Evolutionary conservation across 2,113 vertebrate genomes (phyloP), one percentile per base, ranked within the genome.

Genomic region (Neolamprologus sp.): DNA sequence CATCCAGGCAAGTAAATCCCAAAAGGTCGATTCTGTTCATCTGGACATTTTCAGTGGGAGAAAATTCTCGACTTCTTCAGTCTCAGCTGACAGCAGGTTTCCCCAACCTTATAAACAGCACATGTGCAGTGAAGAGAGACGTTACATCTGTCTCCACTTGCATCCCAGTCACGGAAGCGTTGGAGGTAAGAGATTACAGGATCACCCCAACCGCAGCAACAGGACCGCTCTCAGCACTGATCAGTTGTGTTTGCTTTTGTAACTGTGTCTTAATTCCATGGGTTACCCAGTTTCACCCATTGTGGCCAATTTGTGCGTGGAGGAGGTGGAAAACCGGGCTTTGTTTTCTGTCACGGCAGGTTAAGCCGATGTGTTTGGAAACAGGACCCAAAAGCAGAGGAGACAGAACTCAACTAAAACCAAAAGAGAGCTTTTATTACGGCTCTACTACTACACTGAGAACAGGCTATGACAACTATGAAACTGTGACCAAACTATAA

Each of bases 391-490:
- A 54, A 23, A 54, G 6, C 53, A 54, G 6, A 54, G 51, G 9
- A 54, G 6, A 54, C 53, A 7, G 10, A 54, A 54, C n/a, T 54
- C 6, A 54, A 12, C 53, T 54, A 0, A 54, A 54, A 54, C 6
- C 10, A 23, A 54, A 54, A 4, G 51, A 51, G 4, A 53, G 9
- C 2, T 1, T 53, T 53, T 53, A 53, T 53, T 0, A 21, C 0
- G 19, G 9, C 19, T 21, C 51, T 53, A 21, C 9, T 53, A 53
- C 51, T 21, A 53, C 0, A 53, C 51, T 11, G 51, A 53, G 5
- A 53, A 53, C 19, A 53, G 19, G 19, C 51, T 4, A 4, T 53
- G 51, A 53, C 19, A 53, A 6, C 51, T 53, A 53, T 53, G 9
- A 21, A 53, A 21, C 51, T 53, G 51, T 53, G 51, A 11, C 19